These are phyloP conservation scores for Hippocampus abdominalis DNA, from an alignment of 2,113 vertebrate species.

Conservation along the genomic window DNA sequence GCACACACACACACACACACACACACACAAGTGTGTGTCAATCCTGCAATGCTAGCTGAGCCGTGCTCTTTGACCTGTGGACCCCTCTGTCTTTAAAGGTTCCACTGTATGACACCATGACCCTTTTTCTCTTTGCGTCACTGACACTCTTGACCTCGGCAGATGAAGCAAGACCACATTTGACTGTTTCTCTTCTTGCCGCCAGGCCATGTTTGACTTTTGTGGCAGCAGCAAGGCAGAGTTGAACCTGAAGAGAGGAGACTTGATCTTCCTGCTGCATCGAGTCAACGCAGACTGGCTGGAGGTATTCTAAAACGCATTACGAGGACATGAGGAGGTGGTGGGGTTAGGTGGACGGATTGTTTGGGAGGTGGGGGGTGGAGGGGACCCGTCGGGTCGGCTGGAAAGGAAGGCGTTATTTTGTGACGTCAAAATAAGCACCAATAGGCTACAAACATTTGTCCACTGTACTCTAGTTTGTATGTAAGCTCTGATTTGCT, in stretches of 20 bases:
- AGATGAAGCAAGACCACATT: neutral
- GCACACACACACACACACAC: too few species aligned
- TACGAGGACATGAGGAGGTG: conserved; percentile 20
- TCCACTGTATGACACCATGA: too few species aligned
- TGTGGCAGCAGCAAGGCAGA: conserved; percentile 81
- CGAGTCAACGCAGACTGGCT: conserved; percentile 92
- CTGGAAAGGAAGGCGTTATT: too few species aligned
- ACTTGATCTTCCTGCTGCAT: conserved; percentile 91
- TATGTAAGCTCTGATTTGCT: too few species aligned
- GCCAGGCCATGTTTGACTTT: conserved; percentile 90
- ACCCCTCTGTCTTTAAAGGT: too few species aligned
- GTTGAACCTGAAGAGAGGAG: conserved; percentile 85
- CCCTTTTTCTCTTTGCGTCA: too few species aligned
- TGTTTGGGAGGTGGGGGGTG: neutral
- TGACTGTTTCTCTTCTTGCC: conserved; percentile 6
- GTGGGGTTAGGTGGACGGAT: conserved; percentile 12
- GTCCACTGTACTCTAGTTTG: too few species aligned
- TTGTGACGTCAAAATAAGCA: too few species aligned
- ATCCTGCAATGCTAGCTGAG: too few species aligned
- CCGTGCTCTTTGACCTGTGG: too few species aligned
- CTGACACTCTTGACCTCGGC: neutral
- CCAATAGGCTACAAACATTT: too few species aligned
- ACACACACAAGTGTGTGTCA: too few species aligned
- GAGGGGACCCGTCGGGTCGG: neutral
- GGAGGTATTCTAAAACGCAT: conserved; percentile 79